phyloP scores from a whole-genome alignment of 2,113 vertebrate genomes.

The Rhynchomys soricoides region DNA sequence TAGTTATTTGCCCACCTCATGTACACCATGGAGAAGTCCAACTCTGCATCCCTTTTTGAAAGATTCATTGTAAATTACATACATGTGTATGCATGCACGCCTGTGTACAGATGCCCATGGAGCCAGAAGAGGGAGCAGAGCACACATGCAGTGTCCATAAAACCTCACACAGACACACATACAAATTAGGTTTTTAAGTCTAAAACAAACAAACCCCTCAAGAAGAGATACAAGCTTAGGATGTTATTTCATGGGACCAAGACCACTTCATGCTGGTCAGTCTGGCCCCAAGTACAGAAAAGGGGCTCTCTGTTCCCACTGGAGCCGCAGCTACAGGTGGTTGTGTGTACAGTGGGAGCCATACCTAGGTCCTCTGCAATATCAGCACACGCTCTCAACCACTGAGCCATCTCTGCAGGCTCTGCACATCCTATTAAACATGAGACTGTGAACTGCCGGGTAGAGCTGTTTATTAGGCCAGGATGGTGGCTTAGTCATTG shows the following conservation, averaged over 20 bases:
- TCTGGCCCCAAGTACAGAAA: background rate
- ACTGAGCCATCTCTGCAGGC: background rate
- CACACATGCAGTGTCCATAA: too few relatives aligned
- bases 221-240: background rate
- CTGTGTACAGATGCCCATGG: background rate
- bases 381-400: background rate
- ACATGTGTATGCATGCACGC: background rate
- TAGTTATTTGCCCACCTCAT: background rate
- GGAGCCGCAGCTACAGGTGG: background rate
- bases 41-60: background rate
- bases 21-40: background rate
- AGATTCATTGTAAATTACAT: background rate
- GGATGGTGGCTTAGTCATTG: background rate
- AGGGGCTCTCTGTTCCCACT: background rate
- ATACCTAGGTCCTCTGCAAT: background rate
- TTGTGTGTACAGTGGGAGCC: background rate
- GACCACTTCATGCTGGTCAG: accelerated
- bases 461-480: background rate
- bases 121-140: background rate
- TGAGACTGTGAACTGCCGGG: background rate
- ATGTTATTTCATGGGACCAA: accelerated
- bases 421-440: background rate
- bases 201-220: background rate
- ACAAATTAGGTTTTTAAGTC: background rate
- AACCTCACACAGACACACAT: background rate